phyloP scores from a whole-genome alignment of 2,113 vertebrate species.

The Rhea americana region DNA sequence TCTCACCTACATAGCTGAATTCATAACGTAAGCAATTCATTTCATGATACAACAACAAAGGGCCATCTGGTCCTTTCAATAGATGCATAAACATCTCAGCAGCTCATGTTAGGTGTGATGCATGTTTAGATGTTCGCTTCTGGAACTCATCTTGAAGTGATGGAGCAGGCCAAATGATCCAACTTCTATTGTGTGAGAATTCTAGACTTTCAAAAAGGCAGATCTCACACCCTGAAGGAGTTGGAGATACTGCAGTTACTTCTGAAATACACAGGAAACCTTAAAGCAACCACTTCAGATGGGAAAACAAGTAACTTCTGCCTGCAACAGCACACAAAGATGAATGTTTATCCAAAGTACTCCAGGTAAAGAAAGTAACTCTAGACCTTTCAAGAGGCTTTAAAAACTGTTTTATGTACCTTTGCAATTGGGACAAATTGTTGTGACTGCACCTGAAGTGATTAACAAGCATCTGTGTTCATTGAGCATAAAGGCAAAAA shows the following conservation, averaged over 20 bases:
- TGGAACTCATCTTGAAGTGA: neutral
- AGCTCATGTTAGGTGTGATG: neutral
- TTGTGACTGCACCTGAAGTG: neutral
- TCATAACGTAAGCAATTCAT: neutral
- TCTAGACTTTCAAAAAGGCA: neutral
- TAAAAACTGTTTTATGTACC: neutral
- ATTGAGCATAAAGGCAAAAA: neutral
- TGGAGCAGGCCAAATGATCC: fast-evolving
- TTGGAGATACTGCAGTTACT: neutral
- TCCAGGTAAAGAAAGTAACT: neutral
- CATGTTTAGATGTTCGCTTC: neutral
- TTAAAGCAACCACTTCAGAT: neutral
- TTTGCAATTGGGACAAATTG: neutral
- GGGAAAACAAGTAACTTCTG: neutral
- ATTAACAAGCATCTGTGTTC: neutral
- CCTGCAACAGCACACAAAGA: neutral
- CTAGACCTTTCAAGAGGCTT: neutral
- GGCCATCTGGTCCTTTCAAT: neutral
- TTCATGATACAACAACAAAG: neutral
- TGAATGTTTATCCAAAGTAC: neutral
- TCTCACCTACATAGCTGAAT: neutral
- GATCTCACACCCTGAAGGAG: neutral
- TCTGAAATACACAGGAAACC: neutral
- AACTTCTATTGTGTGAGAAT: neutral
- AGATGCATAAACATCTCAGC: neutral